These are phyloP conservation scores for Amphiprion ocellaris DNA, from an alignment of 2,113 vertebrate genomes.

Conservation along the genomic window DNA sequence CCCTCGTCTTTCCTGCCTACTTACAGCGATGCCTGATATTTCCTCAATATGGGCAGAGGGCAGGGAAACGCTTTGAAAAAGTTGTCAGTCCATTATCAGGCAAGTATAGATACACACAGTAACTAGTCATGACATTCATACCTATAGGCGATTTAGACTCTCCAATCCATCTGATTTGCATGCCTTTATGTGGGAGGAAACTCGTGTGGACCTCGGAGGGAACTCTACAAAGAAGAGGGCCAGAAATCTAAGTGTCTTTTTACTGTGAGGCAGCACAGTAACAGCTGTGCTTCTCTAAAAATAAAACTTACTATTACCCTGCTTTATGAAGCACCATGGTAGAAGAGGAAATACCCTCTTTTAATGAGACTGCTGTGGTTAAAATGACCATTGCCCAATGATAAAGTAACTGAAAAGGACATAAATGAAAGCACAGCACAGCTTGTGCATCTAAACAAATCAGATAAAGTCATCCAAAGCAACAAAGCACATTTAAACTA, in stretches of 20 bases:
- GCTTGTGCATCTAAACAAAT: constrained; percentile 27
- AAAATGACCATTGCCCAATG: constrained; percentile 12
- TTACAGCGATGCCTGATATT: not conserved
- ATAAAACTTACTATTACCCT: constrained; percentile 30
- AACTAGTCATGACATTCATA: constrained; percentile 17
- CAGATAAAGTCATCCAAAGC: constrained; percentile 2
- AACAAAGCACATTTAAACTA: constrained; percentile 10
- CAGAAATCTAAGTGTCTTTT: constrained; percentile 27
- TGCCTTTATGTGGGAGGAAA: constrained; percentile 28
- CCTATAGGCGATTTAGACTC: constrained; percentile 32
- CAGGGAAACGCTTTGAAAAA: not conserved
- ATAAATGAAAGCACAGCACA: constrained; percentile 19
- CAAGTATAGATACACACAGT: constrained; percentile 17
- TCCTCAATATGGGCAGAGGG: not conserved
- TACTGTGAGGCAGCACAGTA: constrained; percentile 19
- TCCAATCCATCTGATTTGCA: constrained; percentile 29
- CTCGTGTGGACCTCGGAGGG: constrained; percentile 1
- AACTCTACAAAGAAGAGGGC: constrained; percentile 4
- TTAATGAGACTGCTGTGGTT: constrained; percentile 20
- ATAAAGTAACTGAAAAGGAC: constrained; percentile 22
- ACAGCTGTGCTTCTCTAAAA: constrained; percentile 30
- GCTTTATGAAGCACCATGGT: constrained; percentile 1
- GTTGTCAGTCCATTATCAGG: constrained; percentile 22
- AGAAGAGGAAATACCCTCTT: constrained; percentile 35
- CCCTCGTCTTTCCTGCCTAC: not conserved